phyloP scores from a whole-genome alignment of 2,888 invertebrate genomes.

The Coenonympha arcania region DNA sequence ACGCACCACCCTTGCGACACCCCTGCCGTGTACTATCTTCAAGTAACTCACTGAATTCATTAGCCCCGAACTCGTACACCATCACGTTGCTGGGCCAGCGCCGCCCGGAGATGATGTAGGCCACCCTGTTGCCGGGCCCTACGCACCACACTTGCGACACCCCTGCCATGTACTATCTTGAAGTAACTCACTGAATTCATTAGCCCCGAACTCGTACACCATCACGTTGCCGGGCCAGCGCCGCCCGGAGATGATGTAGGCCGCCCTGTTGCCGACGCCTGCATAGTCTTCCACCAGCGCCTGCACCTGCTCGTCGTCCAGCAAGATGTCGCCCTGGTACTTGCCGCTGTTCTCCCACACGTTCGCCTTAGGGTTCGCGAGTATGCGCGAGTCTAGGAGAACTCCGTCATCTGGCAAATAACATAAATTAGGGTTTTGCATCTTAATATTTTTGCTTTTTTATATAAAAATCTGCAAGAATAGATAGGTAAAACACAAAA shows the following conservation, averaged over 20 bases:
- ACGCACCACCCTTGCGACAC: constrained; percentile 47
- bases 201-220: constrained; percentile 51
- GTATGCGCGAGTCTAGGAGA: constrained; percentile 34
- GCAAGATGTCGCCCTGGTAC: constrained; percentile 60
- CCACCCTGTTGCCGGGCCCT: constrained; percentile 44
- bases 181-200: constrained; percentile 60
- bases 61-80: constrained; percentile 51
- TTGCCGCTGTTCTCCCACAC: constrained; percentile 59
- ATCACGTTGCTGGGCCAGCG: constrained; percentile 57
- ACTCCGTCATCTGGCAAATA: constrained; percentile 43
- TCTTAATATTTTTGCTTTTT: too few species aligned
- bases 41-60: constrained; percentile 60
- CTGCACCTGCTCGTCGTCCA: constrained; percentile 56
- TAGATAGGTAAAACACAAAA: too few species aligned
- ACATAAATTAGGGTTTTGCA: too few species aligned
- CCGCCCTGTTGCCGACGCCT: constrained; percentile 42
- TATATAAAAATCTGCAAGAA: too few species aligned
- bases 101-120: constrained; percentile 48
- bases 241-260: constrained; percentile 48
- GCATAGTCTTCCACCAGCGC: constrained; percentile 49
- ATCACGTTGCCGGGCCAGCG: constrained; percentile 57
- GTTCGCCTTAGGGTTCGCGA: constrained; percentile 36
- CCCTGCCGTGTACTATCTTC: too few species aligned
- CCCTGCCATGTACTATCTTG: too few species aligned
- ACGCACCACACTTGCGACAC: constrained; percentile 47